Percentiles rank a stretch among this genome's conserved stretches.
These are phyloP conservation scores for Eristalis tenax DNA, from an alignment of 2,888 invertebrate species.

Conservation along the genomic window DNA sequence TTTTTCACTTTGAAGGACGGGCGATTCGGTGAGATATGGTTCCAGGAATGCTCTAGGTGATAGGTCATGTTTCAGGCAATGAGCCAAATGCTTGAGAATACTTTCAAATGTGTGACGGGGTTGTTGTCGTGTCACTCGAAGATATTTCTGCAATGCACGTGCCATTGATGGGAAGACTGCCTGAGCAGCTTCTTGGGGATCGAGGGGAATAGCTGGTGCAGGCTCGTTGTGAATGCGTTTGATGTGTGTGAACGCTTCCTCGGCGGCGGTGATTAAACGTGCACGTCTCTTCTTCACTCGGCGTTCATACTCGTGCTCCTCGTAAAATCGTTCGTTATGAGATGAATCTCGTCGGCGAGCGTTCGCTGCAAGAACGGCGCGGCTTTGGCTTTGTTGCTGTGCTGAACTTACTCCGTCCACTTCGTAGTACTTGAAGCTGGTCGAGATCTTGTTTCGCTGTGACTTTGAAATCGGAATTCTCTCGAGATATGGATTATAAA, in stretches of 20 bases:
- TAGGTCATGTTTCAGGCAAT: conserved; percentile 95
- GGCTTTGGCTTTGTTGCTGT: conserved; percentile 87
- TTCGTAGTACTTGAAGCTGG: conserved; percentile 98
- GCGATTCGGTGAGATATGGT: conserved; percentile 92
- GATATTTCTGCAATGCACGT: conserved; percentile 96
- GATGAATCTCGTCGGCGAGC: conserved; percentile 93
- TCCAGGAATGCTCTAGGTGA: conserved; percentile 97
- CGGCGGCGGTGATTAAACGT: conserved; percentile 94
- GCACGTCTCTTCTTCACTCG: conserved; percentile 95
- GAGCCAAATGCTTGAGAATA: conserved; percentile 93
- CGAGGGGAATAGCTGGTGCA: conserved; percentile 92
- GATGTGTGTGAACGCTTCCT: conserved; percentile 99
- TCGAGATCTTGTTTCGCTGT: conserved; percentile 86
- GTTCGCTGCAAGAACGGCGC: conserved; percentile 87
- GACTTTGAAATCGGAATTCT: conserved; percentile 93
- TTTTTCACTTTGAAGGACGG: conserved; percentile 92
- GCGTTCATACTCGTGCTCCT: conserved; percentile 97
- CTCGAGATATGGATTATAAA: conserved; percentile 98
- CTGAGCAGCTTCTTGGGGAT: conserved; percentile 97
- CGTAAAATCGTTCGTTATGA: conserved; percentile 98
- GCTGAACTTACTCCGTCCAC: conserved; percentile 91
- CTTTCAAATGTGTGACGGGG: conserved; percentile 97
- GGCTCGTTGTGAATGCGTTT: conserved; percentile 89
- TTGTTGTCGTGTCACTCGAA: conserved; percentile 97
- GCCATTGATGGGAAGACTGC: conserved; percentile 99